phyloP scores from a whole-genome alignment of 2,888 invertebrate genomes.

The Chydorus sphaericus region DNA sequence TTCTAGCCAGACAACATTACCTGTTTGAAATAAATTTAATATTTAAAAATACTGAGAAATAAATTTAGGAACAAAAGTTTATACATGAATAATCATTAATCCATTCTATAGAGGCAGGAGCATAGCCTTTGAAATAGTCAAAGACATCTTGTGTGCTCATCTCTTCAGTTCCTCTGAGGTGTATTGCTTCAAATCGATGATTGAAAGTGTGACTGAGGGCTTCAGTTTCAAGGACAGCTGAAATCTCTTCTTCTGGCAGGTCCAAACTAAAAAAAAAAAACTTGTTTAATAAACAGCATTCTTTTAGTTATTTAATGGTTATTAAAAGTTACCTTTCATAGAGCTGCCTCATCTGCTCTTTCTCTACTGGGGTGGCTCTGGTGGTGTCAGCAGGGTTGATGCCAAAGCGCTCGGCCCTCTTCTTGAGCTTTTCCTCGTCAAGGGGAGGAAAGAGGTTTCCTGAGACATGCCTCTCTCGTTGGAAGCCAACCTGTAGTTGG shows the following conservation, averaged over 20 bases:
- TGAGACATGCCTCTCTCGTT: not conserved
- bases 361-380: constrained; percentile 29
- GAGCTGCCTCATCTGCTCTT: constrained; percentile 31
- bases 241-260: constrained; percentile 1
- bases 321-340: constrained; percentile 30
- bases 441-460: not conserved
- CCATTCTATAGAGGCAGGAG: constrained; percentile 66
- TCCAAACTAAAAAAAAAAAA: constrained; percentile 12
- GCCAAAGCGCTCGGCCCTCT: constrained; percentile 20
- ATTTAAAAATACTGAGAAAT: constrained; percentile 3
- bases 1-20: constrained; percentile 49
- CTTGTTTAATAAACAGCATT: not conserved
- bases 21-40: constrained; percentile 29
- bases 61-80: constrained; percentile 15
- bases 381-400: constrained; percentile 2
- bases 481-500: not conserved
- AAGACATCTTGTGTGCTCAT: constrained; percentile 65
- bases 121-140: constrained; percentile 58
- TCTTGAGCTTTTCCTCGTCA: constrained; percentile 17
- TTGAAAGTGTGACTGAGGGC: not conserved
- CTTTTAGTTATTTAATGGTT: not conserved
- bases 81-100: constrained; percentile 60
- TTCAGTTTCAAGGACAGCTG: not conserved
- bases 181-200: constrained; percentile 52
- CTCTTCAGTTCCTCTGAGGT: constrained; percentile 56